phyloP scores from a whole-genome alignment of 2,888 invertebrate genomes.

The Diarsia rubi region DNA sequence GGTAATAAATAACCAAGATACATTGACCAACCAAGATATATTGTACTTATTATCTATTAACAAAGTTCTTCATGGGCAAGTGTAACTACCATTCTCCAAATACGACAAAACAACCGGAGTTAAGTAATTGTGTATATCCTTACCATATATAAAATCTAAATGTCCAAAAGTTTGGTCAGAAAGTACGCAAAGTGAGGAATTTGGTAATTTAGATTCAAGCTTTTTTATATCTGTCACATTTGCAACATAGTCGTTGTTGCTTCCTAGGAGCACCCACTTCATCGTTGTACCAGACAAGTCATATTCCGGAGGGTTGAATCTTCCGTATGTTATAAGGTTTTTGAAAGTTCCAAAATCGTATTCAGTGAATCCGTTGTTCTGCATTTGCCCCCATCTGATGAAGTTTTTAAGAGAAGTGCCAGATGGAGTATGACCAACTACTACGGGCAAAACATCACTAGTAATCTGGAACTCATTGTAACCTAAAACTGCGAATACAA shows the following conservation, averaged over 20 bases:
- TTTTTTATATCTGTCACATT: constrained; percentile 64
- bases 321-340: constrained; percentile 64
- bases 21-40: neutral
- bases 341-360: constrained; percentile 63
- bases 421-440: constrained; percentile 68
- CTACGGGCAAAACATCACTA: constrained; percentile 59
- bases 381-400: constrained; percentile 69
- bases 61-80: constrained; percentile 51
- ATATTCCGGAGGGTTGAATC: constrained; percentile 61
- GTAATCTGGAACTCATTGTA: constrained; percentile 69
- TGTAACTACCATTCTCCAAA: constrained; percentile 56
- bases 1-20: constrained; percentile 19
- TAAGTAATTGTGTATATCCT: constrained; percentile 67
- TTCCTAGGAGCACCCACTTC: constrained; percentile 64
- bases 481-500: constrained; percentile 68
- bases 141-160: constrained; percentile 72
- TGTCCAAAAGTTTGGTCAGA: constrained; percentile 70
- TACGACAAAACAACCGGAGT: constrained; percentile 65
- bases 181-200: constrained; percentile 65
- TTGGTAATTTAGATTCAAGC: constrained; percentile 54
- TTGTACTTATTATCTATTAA: constrained; percentile 7
- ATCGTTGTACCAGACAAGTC: constrained; percentile 64
- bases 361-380: constrained; percentile 67
- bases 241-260: constrained; percentile 69
- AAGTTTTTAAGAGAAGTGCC: constrained; percentile 72